Conservation (phyloP, 2,888 invertebrate species). For the Synanthedon vespiformis region DNA sequence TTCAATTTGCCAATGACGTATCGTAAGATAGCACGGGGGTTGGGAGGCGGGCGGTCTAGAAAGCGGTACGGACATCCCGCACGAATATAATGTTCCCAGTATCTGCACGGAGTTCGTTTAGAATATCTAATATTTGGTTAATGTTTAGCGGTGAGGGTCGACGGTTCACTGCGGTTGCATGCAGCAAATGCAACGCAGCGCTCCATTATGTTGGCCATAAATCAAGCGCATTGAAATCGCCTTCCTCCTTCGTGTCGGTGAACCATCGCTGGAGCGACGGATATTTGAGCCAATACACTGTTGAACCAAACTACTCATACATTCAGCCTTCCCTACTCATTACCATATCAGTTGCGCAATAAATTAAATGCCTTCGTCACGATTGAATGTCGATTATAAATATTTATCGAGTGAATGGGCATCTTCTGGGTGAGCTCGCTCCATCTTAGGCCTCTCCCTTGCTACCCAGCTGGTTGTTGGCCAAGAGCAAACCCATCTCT, state of each 20-base stretch:
- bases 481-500: too few relatives aligned
- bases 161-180: conserved; percentile 39
- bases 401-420: too few relatives aligned
- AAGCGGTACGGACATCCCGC: too few relatives aligned
- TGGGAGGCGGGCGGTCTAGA: too few relatives aligned
- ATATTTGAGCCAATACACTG: conserved; percentile 46
- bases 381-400: too few relatives aligned
- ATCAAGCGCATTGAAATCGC: conserved; percentile 65
- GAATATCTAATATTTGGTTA: conserved; percentile 20
- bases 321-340: background rate
- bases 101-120: conserved; percentile 8
- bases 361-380: too few relatives aligned
- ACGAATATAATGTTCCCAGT: background rate
- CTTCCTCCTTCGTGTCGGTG: conserved; percentile 62
- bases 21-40: conserved; percentile 27
- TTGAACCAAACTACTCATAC: conserved; percentile 14
- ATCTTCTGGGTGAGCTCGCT: too few relatives aligned
- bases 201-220: conserved; percentile 58
- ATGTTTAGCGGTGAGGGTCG: conserved; percentile 26
- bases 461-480: too few relatives aligned
- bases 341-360: background rate
- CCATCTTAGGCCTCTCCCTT: too few relatives aligned
- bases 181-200: conserved; percentile 51
- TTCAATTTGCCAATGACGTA: conserved; percentile 56
- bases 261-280: conserved; percentile 50